Conservation (phyloP, 2,113 vertebrate species). For the Lycaon pictus region DNA sequence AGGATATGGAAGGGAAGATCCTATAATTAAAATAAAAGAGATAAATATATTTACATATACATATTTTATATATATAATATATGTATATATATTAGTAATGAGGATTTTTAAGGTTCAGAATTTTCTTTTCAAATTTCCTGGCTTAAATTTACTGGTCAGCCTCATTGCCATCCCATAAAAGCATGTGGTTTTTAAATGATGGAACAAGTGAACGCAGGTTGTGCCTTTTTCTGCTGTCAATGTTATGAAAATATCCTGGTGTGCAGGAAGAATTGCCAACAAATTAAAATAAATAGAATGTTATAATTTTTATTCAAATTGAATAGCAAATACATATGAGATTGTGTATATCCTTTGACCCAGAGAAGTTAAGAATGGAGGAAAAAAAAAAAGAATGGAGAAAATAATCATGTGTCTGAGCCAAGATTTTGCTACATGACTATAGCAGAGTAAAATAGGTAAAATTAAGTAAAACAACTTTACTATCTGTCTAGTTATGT, state of each 20-base stretch:
- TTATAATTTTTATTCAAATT: conserved; percentile 10
- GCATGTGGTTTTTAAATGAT: background rate
- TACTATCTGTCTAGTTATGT: background rate
- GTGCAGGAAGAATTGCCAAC: conserved; percentile 19
- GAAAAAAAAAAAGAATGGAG: background rate
- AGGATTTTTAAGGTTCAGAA: conserved; percentile 30
- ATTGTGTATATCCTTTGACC: background rate
- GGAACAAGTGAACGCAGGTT: background rate
- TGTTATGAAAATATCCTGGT: conserved; percentile 36
- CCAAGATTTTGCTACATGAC: background rate
- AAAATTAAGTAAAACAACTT: background rate
- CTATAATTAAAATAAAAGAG: background rate
- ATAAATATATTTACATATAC: too few relatives aligned
- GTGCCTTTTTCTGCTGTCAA: conserved; percentile 17
- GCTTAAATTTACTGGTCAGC: background rate
- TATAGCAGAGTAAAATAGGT: background rate
- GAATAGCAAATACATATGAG: background rate
- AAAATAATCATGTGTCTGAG: background rate
- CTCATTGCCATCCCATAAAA: background rate
- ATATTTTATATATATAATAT: too few relatives aligned
- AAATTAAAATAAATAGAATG: background rate
- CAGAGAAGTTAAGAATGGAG: background rate
- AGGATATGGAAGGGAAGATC: background rate
- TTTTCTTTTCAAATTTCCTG: background rate
- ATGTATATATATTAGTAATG: background rate